These are phyloP conservation scores for Halisarca cf. caerulea DNA, from an alignment of 37 sponge, comb jelly and placozoan species.

Conservation along the genomic window DNA sequence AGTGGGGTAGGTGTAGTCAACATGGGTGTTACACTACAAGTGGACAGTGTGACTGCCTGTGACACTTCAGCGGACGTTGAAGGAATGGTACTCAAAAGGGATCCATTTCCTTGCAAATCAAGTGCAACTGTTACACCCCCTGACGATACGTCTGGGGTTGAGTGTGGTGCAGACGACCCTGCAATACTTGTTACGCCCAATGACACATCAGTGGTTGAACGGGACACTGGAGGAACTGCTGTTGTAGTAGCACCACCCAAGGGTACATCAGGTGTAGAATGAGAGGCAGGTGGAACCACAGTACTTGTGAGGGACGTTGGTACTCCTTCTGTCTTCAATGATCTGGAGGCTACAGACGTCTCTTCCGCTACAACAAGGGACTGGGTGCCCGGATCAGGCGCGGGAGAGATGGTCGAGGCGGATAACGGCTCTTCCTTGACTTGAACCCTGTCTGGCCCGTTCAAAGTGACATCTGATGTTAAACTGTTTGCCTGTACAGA, in stretches of 20 bases:
- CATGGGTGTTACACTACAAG: background rate
- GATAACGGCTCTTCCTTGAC: background rate
- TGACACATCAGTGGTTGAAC: too few species aligned
- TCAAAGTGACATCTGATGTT: background rate
- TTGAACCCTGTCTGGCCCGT: background rate
- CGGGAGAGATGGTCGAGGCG: too few species aligned
- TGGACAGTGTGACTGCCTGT: background rate
- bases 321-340: conserved; percentile 15
- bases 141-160: too few species aligned
- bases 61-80: background rate
- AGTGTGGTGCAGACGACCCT: too few species aligned
- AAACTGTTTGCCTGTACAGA: background rate
- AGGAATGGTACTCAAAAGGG: background rate
- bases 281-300: background rate
- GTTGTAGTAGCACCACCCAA: too few species aligned
- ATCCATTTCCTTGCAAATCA: too few species aligned
- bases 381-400: too few species aligned
- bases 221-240: too few species aligned
- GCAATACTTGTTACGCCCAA: too few species aligned
- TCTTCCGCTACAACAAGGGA: background rate
- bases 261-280: background rate
- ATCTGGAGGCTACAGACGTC: background rate
- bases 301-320: background rate
- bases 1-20: background rate
- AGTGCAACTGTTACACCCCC: too few species aligned